Percentiles rank a stretch among this genome's conserved stretches.
Conservation (phyloP, 1,140 invertebrate species). For the Dysdera silvatica region DNA sequence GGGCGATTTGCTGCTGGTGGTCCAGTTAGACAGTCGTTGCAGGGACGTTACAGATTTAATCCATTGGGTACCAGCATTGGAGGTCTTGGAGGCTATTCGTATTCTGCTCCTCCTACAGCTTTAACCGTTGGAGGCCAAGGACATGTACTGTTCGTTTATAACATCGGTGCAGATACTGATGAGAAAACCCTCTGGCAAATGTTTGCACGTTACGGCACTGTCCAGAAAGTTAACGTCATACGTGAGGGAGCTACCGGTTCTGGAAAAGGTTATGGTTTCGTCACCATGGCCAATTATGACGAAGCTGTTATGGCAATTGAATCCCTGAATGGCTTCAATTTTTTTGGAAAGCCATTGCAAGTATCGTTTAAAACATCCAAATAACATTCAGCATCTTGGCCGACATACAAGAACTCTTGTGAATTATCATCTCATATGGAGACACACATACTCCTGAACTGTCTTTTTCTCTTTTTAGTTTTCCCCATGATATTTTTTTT, state of each 20-base stretch:
- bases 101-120: background rate
- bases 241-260: slow-evolving; percentile 40
- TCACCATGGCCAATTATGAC: slow-evolving; percentile 46
- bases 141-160: slow-evolving; percentile 45
- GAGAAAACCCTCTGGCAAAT: slow-evolving; percentile 43
- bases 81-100: slow-evolving; percentile 7
- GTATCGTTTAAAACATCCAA: slow-evolving; percentile 43
- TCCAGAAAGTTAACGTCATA: slow-evolving; percentile 45
- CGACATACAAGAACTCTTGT: too few species aligned
- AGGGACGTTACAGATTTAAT: slow-evolving; percentile 27
- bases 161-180: slow-evolving; percentile 45
- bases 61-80: slow-evolving; percentile 21
- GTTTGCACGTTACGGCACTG: slow-evolving; percentile 44
- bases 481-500: too few species aligned
- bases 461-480: too few species aligned
- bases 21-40: slow-evolving; percentile 18
- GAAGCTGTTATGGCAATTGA: slow-evolving; percentile 46
- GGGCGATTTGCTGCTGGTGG: slow-evolving; percentile 14
- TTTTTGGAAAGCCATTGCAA: slow-evolving; percentile 43
- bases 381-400: too few species aligned
- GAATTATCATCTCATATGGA: too few species aligned
- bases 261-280: slow-evolving; percentile 47
- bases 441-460: too few species aligned
- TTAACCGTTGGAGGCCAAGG: slow-evolving; percentile 28
- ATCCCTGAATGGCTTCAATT: slow-evolving; percentile 43